Evolutionary conservation across 2,113 vertebrate species (phyloP).

Genomic region (Oreochromis tanganicae): DNA sequence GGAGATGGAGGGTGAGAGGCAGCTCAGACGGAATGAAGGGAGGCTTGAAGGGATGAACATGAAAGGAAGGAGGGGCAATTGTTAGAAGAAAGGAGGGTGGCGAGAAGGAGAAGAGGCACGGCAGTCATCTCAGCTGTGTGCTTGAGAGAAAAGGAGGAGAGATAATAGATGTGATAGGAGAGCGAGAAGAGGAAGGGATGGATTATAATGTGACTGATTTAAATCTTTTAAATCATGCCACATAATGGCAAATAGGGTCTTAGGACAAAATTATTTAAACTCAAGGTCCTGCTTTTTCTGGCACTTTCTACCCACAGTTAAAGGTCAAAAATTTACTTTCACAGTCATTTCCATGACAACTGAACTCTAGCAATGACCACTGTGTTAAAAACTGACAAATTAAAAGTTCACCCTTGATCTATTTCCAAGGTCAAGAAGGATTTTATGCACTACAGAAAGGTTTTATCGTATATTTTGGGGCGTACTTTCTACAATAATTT

Average conservation of each 20-base stretch:
- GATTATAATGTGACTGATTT: neutral
- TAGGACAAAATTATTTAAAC: neutral
- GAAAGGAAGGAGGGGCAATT: neutral
- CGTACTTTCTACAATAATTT: neutral
- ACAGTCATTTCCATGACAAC: neutral
- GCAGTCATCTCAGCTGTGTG: neutral
- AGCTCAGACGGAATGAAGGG: neutral
- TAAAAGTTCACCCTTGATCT: neutral
- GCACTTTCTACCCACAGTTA: neutral
- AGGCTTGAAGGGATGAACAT: neutral
- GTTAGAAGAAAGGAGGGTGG: neutral
- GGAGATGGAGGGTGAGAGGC: neutral
- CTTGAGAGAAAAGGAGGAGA: neutral
- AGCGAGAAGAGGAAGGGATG: neutral
- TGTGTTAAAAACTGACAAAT: neutral
- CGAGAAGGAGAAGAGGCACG: neutral
- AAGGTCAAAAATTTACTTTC: neutral
- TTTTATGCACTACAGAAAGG: neutral
- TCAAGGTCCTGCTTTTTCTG: neutral
- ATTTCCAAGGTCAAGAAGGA: neutral
- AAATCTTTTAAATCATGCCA: neutral
- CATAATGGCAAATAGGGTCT: neutral
- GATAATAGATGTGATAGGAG: neutral
- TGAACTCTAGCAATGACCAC: neutral
- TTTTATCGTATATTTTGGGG: neutral